phyloP scores from a whole-genome alignment of 2,888 invertebrate species.

The Tineola bisselliella region DNA sequence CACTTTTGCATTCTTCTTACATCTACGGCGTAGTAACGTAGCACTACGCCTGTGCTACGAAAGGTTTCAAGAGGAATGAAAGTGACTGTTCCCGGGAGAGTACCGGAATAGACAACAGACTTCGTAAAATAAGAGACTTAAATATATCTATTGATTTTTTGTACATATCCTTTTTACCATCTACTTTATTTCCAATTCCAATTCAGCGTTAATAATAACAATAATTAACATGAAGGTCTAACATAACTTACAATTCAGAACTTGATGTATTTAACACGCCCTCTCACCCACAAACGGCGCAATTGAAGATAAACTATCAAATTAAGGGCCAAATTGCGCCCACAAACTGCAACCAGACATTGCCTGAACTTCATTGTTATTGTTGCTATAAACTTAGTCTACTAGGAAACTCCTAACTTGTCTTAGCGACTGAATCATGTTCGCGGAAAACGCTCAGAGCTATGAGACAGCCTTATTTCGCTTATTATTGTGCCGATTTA shows the following conservation, averaged over 20 bases:
- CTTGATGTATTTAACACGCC: slow-evolving; percentile 26
- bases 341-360: slow-evolving; percentile 43
- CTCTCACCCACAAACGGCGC: slow-evolving; percentile 32
- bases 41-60: slow-evolving; percentile 48
- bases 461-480: slow-evolving; percentile 39
- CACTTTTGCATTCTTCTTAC: slow-evolving; percentile 21
- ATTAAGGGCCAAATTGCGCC: slow-evolving; percentile 44
- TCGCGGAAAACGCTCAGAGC: slow-evolving; percentile 18
- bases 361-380: slow-evolving; percentile 19
- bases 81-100: slow-evolving; percentile 40
- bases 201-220: not conserved
- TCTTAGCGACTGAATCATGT: not conserved
- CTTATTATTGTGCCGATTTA: slow-evolving; percentile 46
- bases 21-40: slow-evolving; percentile 45
- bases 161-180: too few relatives aligned
- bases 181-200: not conserved
- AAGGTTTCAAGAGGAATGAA: not conserved
- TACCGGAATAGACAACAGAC: not conserved
- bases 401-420: not conserved
- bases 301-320: slow-evolving; percentile 46
- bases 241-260: slow-evolving; percentile 17
- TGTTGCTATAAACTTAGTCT: slow-evolving; percentile 2
- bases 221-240: not conserved
- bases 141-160: not conserved
- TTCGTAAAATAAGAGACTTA: not conserved